Percentiles rank a stretch among this genome's conserved stretches.
Conservation (phyloP, 1,140 invertebrate species). For the Eupristina koningsbergeri region DNA sequence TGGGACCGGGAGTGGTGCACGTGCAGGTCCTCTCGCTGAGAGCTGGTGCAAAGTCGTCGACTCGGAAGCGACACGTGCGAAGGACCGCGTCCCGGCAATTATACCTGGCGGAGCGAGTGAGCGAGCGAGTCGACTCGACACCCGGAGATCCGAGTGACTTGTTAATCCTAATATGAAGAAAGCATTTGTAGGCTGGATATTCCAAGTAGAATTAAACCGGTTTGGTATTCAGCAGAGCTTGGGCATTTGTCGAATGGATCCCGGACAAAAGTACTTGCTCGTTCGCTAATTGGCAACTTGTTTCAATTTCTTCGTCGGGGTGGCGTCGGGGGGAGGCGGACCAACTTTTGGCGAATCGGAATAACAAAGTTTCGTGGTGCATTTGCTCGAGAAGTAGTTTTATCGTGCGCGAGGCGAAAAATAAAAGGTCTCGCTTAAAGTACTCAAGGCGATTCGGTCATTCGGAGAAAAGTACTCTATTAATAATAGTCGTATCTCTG, state of each 20-base stretch:
- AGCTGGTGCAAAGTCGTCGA: no score
- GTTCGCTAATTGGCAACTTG: neutral
- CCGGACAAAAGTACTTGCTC: neutral
- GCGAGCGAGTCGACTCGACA: neutral
- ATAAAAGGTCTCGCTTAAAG: neutral
- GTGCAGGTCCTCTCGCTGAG: no score
- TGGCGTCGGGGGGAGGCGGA: no score
- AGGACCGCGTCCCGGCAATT: no score
- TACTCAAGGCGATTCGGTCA: slow-evolving; percentile 7
- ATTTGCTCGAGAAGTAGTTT: neutral
- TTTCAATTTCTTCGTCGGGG: neutral
- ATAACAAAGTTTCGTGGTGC: neutral
- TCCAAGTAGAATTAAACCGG: neutral
- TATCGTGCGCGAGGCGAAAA: neutral
- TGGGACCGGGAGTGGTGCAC: no score
- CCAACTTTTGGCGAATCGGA: neutral
- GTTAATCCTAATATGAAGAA: neutral
- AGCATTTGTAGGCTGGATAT: neutral
- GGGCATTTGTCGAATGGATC: neutral
- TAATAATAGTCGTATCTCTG: slow-evolving; percentile 26
- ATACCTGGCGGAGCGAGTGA: neutral
- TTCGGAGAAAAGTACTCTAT: slow-evolving; percentile 5
- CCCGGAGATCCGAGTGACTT: neutral
- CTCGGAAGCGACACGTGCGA: no score
- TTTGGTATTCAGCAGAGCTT: neutral